Evolutionary conservation across 2,113 vertebrate genomes (phyloP).

Genomic region (Glaucomys volans): DNA sequence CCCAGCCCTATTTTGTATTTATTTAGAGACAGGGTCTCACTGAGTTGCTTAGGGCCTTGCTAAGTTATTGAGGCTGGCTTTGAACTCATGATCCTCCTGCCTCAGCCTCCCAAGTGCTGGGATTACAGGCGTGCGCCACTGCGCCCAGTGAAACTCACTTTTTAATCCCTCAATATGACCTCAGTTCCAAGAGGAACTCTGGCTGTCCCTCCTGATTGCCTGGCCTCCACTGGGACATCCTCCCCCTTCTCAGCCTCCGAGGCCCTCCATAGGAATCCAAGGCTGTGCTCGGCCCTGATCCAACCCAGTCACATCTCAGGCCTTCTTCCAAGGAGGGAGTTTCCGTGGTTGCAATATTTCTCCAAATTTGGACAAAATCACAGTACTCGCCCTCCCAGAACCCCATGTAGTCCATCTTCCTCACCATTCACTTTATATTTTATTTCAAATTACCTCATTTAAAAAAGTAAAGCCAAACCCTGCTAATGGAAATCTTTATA

Average conservation of each 20-base stretch:
- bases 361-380: not conserved
- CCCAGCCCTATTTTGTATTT: no score
- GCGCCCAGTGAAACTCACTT: no score
- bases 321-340: not conserved
- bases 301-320: not conserved
- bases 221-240: not conserved
- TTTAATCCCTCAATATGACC: not conserved
- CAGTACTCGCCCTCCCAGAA: no score
- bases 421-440: not conserved
- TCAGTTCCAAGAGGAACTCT: not conserved
- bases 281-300: not conserved
- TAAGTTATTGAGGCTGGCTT: no score
- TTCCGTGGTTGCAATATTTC: not conserved
- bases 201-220: fast-evolving
- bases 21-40: no score
- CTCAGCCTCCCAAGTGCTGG: no score
- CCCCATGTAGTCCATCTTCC: not conserved
- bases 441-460: constrained; percentile 27
- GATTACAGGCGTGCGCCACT: no score
- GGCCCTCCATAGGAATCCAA: not conserved
- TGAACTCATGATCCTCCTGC: no score
- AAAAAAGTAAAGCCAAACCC: constrained; percentile 23
- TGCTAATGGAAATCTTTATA: constrained; percentile 29
- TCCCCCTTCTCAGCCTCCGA: not conserved
- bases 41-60: no score